Conservation (phyloP, 2,113 vertebrate species). For the Nothoprocta pentlandii region DNA sequence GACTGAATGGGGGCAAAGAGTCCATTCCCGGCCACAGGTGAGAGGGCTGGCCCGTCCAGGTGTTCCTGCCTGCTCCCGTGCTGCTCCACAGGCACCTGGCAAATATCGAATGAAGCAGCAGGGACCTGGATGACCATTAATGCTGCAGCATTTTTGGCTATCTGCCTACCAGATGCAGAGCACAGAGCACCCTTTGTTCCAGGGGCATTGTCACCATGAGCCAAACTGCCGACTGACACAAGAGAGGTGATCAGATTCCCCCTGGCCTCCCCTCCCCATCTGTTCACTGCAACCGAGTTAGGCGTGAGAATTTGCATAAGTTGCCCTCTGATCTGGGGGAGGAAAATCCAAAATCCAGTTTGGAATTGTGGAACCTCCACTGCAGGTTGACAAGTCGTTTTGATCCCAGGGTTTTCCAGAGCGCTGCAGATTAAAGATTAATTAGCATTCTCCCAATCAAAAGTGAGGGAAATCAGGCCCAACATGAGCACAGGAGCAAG, state of each 20-base stretch:
- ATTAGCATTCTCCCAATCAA: conserved; percentile 45
- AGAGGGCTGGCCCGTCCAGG: conserved; percentile 2
- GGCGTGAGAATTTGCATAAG: conserved; percentile 68
- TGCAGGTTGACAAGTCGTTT: conserved; percentile 55
- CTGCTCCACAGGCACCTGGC: neutral
- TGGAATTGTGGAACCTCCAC: conserved; percentile 34
- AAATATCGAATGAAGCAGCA: conserved; percentile 49
- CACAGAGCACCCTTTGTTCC: conserved; percentile 73
- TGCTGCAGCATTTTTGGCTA: conserved; percentile 26
- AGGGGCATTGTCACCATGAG: conserved; percentile 61
- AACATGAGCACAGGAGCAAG: neutral
- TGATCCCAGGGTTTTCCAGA: conserved; percentile 67
- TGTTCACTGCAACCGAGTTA: conserved; percentile 58
- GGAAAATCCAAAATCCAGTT: conserved; percentile 72
- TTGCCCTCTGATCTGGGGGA: conserved; percentile 64
- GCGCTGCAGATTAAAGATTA: conserved; percentile 48
- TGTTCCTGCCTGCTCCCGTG: neutral
- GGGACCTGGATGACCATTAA: conserved; percentile 62
- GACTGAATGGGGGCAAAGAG: neutral
- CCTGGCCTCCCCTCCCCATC: conserved; percentile 72
- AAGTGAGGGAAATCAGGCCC: neutral
- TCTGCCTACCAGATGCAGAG: conserved; percentile 69
- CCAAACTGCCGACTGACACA: conserved; percentile 62
- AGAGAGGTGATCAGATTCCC: conserved; percentile 73
- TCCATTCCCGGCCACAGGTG: neutral